Conservation (phyloP, 1,140 invertebrate genomes). For the Nebria ingens region DNA sequence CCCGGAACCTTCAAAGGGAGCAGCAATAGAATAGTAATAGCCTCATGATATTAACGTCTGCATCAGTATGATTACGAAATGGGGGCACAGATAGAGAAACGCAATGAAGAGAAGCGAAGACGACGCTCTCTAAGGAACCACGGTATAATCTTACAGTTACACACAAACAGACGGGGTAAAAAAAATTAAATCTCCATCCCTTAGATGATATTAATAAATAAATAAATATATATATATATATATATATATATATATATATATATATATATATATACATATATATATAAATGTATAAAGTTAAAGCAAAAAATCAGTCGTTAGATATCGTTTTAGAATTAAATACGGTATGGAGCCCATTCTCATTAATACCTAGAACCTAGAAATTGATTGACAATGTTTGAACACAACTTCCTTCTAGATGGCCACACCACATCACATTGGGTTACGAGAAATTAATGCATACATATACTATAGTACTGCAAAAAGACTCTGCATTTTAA, state of each 20-base stretch:
- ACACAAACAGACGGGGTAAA: background rate
- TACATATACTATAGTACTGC: background rate
- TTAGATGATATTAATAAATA: background rate
- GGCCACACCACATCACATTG: too few species aligned
- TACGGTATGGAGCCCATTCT: background rate
- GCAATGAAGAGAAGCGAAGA: constrained; percentile 7
- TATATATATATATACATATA: too few species aligned
- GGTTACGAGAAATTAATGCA: background rate
- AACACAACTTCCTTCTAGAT: background rate
- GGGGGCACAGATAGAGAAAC: too few species aligned
- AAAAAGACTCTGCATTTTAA: background rate
- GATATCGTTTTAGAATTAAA: background rate
- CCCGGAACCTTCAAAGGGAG: constrained; percentile 15
- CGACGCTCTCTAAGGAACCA: background rate
- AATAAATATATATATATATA: too few species aligned
- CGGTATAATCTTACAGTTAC: background rate
- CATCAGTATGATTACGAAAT: constrained; percentile 21
- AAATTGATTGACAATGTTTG: background rate
- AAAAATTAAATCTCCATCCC: too few species aligned
- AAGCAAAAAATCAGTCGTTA: background rate
- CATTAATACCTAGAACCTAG: background rate
- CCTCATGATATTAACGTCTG: constrained; percentile 27
- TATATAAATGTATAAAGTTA: background rate
- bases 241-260: too few species aligned
- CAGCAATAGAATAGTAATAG: constrained; percentile 26